Percentiles rank a stretch among this genome's conserved stretches.
These are phyloP conservation scores for Lindbergichthys nudifrons DNA, from an alignment of 2,797 vertebrate species.

Conservation along the genomic window DNA sequence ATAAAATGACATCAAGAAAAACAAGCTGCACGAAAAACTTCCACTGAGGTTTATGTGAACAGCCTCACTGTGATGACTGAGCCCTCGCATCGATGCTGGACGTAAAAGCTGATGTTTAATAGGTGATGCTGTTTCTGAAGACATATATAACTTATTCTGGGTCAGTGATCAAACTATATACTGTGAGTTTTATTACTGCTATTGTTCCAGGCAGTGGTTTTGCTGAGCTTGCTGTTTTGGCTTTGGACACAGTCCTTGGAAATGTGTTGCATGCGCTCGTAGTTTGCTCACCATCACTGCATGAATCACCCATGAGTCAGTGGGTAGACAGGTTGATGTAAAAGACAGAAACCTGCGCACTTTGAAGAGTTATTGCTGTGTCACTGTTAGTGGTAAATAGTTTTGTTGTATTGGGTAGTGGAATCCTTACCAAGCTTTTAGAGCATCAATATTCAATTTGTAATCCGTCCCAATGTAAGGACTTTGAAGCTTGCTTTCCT, in stretches of 20 bases:
- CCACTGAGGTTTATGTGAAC: slow-evolving; percentile 28
- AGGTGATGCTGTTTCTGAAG: slow-evolving; percentile 38
- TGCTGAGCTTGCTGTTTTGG: slow-evolving; percentile 43
- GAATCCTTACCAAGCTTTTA: slow-evolving; percentile 2
- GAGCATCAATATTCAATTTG: not conserved
- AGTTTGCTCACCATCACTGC: not conserved
- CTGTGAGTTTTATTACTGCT: slow-evolving; percentile 50
- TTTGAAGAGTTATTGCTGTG: slow-evolving; percentile 14
- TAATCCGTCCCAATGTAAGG: not conserved
- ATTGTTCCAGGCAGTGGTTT: slow-evolving; percentile 44
- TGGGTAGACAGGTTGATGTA: slow-evolving; percentile 3
- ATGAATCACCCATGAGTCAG: slow-evolving; percentile 35
- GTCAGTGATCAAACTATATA: slow-evolving; percentile 46
- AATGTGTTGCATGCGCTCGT: slow-evolving; percentile 6
- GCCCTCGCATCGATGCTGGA: not conserved
- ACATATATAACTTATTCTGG: slow-evolving; percentile 26
- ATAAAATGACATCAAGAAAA: slow-evolving; percentile 51
- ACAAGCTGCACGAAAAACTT: slow-evolving; percentile 20
- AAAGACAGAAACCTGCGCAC: slow-evolving; percentile 13
- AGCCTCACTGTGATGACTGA: not conserved
- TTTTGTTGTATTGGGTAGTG: not conserved
- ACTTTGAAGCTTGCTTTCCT: not conserved
- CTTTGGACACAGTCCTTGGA: slow-evolving; percentile 30
- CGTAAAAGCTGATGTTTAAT: slow-evolving; percentile 37
- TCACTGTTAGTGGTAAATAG: slow-evolving; percentile 20